phyloP scores from a whole-genome alignment of 2,797 vertebrate genomes.

The Peromyscus eremicus region DNA sequence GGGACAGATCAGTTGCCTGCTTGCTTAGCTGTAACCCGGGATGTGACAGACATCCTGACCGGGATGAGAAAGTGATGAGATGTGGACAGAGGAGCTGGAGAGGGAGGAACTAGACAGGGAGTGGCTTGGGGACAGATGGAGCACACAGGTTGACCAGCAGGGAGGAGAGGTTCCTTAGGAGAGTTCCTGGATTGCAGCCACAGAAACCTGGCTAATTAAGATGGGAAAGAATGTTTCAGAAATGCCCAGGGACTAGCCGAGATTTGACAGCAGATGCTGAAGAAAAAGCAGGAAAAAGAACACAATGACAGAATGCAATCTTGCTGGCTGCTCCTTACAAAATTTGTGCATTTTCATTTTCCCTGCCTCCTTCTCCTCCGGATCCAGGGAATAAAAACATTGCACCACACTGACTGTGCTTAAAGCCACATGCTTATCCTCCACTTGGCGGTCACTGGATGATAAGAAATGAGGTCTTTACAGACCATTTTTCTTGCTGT shows the following conservation, averaged over 20 bases:
- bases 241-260: neutral
- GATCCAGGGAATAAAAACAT: neutral
- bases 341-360: neutral
- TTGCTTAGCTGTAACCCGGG: neutral
- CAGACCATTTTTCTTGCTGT: neutral
- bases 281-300: neutral
- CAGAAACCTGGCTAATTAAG: conserved; percentile 39
- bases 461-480: neutral
- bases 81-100: neutral
- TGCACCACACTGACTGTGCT: neutral
- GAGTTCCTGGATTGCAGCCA: conserved; percentile 11
- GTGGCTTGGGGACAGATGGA: neutral
- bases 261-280: neutral
- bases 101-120: neutral
- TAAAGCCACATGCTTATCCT: neutral
- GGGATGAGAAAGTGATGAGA: neutral
- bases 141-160: neutral
- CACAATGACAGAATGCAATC: neutral
- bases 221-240: conserved; percentile 4
- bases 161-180: neutral
- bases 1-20: neutral
- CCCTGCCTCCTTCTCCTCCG: neutral
- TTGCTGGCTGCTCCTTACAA: neutral
- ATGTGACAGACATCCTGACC: neutral
- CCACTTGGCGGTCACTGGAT: neutral